phyloP scores from a whole-genome alignment of 1,140 invertebrate genomes.

The Microplitis demolitor region DNA sequence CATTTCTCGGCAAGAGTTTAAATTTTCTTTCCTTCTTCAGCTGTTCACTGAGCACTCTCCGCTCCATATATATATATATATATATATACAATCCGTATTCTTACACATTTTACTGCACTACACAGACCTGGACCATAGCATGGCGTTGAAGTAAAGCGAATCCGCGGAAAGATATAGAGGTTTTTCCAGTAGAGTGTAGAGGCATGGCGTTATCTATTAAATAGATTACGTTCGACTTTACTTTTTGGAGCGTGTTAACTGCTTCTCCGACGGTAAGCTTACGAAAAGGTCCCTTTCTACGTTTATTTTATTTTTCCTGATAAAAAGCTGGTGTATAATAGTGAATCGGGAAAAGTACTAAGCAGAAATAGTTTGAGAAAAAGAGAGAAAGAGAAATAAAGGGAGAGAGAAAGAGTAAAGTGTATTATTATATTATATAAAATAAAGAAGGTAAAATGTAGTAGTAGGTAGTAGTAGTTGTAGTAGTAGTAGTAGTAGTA shows the following conservation, averaged over 20 bases:
- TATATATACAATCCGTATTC: no score
- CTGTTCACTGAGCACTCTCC: no score
- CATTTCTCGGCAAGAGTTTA: no score
- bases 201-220: slow-evolving; percentile 41
- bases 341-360: background rate
- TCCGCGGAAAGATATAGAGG: slow-evolving; percentile 11
- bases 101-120: no score
- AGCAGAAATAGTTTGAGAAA: background rate
- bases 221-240: slow-evolving; percentile 44
- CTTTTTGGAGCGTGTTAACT: slow-evolving; percentile 42
- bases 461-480: no score
- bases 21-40: no score
- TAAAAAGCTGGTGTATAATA: slow-evolving; percentile 40
- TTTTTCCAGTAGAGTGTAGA: background rate
- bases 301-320: slow-evolving; percentile 7
- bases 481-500: no score
- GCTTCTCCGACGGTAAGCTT: slow-evolving; percentile 30
- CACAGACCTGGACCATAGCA: no score
- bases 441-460: no score
- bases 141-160: background rate
- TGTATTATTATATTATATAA: background rate
- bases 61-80: no score
- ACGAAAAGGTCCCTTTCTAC: background rate
- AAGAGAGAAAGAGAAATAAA: background rate
- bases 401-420: background rate